Evolutionary conservation across 2,113 vertebrate genomes (phyloP).

Genomic region (Myotis davidii): DNA sequence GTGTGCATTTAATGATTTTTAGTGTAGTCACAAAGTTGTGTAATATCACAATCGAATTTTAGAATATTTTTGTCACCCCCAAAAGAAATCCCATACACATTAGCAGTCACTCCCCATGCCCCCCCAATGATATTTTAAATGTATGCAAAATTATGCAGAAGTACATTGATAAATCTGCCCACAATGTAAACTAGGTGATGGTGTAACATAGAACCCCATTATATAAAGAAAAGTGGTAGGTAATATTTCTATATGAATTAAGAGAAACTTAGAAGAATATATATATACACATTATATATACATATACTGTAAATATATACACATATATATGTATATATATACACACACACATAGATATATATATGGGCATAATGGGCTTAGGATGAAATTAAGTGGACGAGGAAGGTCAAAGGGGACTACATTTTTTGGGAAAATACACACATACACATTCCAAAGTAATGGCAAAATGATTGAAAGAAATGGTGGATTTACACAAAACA

Average conservation of each 20-base stretch:
- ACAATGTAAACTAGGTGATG: neutral
- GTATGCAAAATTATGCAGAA: neutral
- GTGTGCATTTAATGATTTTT: no score
- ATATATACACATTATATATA: neutral
- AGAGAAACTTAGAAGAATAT: neutral
- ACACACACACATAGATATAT: no score
- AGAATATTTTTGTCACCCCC: no score
- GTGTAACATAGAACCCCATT: neutral
- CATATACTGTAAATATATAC: neutral
- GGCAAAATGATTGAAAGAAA: neutral
- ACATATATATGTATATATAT: neutral
- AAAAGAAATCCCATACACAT: no score
- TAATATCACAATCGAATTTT: no score
- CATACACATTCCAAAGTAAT: neutral
- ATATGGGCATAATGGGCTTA: neutral
- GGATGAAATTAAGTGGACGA: neutral
- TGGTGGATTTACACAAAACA: neutral
- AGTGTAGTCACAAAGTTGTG: no score
- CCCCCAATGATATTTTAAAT: neutral
- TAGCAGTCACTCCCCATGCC: no score
- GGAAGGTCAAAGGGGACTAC: neutral
- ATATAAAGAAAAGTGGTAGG: constrained; percentile 2
- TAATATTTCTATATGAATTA: neutral
- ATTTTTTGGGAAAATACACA: neutral
- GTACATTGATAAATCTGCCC: neutral